Evolutionary conservation across 2,888 invertebrate genomes (phyloP), one percentile per base, ranked within the genome.

Genomic region (Alsophila aescularia): DNA sequence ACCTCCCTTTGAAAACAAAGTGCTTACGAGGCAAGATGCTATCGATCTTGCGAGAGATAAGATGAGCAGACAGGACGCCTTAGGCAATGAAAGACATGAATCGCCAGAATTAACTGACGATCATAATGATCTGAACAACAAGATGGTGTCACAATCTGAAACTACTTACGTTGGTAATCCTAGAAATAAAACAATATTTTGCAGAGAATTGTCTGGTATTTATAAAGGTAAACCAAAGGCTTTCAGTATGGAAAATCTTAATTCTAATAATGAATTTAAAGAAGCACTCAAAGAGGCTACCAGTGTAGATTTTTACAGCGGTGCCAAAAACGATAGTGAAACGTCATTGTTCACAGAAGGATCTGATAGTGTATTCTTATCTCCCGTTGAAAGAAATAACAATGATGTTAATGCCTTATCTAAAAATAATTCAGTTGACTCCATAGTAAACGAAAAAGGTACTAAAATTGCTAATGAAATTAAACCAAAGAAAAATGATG

Each of bases 171-270:
- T 59, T 12, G 60, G 64, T 18, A 73, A 65, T 59, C 63, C 67
- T 12, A 76, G 70, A 70, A 70, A 75, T 31, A 76, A 70, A 61
- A 81, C 75, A n/a, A 77, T 80, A 52, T 85, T 84, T 47, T 79
- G 75, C 45, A 79, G 72, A 70, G 82, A 76, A 66, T 67, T 81
- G 13, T 81, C 80, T 40, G 81, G 79, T 18, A 72, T 83, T 44
- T 88, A 77, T 53, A 85, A 88, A 40, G 89, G 90, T n/a, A 91
- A 86, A 78, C 83, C 83, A 24, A 92, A 92, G 62, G 79, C 90
- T 5, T 85, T 79, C 40, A 92, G 92, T 70, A 72, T 81, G 73
- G 92, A 92, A 55, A 84, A 89, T 70, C 66, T 92, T 7, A 78
- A 79, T 62, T 67, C 59, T 31, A 74, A 74, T 27, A 68, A 70